Evolutionary conservation across 2,113 vertebrate species (phyloP).

Genomic region (Paradoxurus hermaphroditus): DNA sequence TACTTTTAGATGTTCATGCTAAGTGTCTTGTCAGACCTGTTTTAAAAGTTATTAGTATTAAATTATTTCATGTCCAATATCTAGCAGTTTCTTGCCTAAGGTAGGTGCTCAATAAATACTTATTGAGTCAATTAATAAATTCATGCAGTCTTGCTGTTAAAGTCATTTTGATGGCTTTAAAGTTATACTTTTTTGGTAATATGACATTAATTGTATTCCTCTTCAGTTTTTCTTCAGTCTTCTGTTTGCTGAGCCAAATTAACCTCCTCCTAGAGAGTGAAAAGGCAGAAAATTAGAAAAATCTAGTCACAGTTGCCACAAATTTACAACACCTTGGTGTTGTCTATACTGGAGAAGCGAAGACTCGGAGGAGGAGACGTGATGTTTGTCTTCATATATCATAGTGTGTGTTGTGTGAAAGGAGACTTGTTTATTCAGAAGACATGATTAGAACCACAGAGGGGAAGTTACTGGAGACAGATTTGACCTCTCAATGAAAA

Average conservation of each 20-base stretch:
- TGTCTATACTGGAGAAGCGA: neutral
- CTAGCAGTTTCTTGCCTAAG: neutral
- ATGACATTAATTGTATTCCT: neutral
- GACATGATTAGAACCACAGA: neutral
- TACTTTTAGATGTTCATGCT: neutral
- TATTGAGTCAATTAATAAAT: neutral
- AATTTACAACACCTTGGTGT: neutral
- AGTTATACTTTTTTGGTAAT: constrained; percentile 4
- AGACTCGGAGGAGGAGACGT: neutral
- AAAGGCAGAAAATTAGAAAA: neutral
- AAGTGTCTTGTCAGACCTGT: neutral
- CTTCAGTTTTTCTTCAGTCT: constrained; percentile 3
- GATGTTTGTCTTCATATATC: neutral
- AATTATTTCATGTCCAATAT: neutral
- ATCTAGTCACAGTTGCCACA: neutral
- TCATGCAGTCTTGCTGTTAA: neutral
- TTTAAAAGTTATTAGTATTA: neutral
- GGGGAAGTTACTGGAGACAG: neutral
- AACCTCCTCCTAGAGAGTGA: neutral
- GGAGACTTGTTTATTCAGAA: neutral
- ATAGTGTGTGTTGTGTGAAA: neutral
- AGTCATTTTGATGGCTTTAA: constrained; percentile 32
- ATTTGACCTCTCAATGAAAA: neutral
- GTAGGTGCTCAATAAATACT: neutral
- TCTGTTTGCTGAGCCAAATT: constrained; percentile 5